Conservation (phyloP, 2,113 vertebrate species). For the Speoplatyrhinus poulsoni region DNA sequence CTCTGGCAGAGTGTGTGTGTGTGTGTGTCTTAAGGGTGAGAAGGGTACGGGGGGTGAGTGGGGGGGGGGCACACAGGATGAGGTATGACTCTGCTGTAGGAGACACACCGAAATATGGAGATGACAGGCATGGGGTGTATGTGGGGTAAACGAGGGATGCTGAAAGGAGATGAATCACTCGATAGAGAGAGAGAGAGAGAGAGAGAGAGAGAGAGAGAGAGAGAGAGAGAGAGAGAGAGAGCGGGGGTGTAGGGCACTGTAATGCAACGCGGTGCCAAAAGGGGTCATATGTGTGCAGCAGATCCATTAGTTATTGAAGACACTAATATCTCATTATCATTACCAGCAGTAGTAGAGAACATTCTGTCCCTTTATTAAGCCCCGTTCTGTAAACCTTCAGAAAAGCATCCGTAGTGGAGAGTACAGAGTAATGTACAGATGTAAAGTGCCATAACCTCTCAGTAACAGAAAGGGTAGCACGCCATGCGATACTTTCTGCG, state of each 20-base stretch:
- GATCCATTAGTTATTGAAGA: constrained; percentile 62
- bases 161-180: constrained; percentile 38
- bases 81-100: neutral
- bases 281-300: constrained; percentile 72
- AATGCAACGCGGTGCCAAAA: constrained; percentile 69
- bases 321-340: constrained; percentile 64
- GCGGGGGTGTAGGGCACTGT: constrained; percentile 39
- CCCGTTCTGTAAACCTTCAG: constrained; percentile 36
- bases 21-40: constrained; percentile 48
- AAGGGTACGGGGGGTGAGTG: neutral
- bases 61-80: constrained; percentile 7
- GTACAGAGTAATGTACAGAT: too few relatives aligned
- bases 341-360: constrained; percentile 44
- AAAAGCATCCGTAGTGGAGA: neutral
- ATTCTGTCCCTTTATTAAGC: constrained; percentile 54
- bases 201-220: constrained; percentile 1
- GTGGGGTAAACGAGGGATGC: constrained; percentile 23
- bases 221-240: neutral
- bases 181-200: constrained; percentile 11
- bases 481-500: constrained; percentile 11
- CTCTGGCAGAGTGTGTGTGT: constrained; percentile 16
- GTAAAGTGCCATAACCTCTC: too few relatives aligned
- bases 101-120: neutral
- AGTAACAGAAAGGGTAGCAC: too few relatives aligned
- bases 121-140: constrained; percentile 21